These are phyloP conservation scores for Gadus macrocephalus DNA, from an alignment of 2,113 vertebrate genomes.

Conservation along the genomic window DNA sequence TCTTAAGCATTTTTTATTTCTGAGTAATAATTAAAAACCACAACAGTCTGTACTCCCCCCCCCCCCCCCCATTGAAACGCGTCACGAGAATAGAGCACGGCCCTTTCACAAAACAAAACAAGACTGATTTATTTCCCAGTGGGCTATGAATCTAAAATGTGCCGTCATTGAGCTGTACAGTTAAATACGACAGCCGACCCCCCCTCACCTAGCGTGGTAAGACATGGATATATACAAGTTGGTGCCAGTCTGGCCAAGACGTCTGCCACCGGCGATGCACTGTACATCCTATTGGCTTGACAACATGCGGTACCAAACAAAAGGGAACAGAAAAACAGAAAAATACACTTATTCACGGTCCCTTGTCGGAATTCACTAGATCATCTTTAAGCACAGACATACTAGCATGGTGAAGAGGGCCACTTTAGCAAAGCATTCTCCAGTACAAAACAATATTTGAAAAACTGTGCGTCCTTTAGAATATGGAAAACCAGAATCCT, in stretches of 20 bases:
- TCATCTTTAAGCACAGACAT: conserved; percentile 29
- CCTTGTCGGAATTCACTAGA: conserved; percentile 3
- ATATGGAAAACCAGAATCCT: no score
- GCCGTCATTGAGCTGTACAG: conserved; percentile 34
- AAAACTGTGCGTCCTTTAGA: no score
- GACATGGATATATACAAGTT: conserved; percentile 15
- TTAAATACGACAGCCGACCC: conserved; percentile 11
- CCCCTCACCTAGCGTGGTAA: not conserved
- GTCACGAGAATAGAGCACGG: conserved; percentile 8
- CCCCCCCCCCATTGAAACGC: no score
- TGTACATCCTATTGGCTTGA: conserved; percentile 23
- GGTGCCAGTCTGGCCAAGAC: conserved; percentile 12
- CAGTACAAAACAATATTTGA: no score
- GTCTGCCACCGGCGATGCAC: conserved; percentile 16
- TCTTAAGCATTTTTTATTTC: not conserved
- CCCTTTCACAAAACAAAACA: conserved; percentile 16
- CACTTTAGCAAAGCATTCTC: conserved; percentile 11
- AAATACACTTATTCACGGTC: conserved; percentile 16
- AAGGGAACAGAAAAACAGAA: not conserved
- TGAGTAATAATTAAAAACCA: not conserved
- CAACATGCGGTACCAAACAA: conserved; percentile 35
- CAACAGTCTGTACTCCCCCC: not conserved
- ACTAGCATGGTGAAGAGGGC: conserved; percentile 30
- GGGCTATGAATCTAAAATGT: conserved; percentile 27
- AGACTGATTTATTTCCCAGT: conserved; percentile 35